Evolutionary conservation across 2,888 invertebrate genomes (phyloP).

Genomic region (Metellina segmentata): DNA sequence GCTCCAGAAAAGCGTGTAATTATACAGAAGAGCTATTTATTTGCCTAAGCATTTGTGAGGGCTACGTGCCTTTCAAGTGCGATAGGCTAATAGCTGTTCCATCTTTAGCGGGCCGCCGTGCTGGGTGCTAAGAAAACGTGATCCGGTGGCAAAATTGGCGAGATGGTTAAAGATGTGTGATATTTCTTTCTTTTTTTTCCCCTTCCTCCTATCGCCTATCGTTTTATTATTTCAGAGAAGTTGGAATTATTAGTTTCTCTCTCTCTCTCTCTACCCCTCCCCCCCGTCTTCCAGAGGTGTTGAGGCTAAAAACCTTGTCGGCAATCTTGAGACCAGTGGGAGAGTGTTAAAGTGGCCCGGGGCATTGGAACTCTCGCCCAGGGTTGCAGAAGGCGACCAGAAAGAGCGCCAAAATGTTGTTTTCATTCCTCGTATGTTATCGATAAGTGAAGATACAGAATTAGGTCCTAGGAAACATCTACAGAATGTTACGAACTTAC

Average conservation of each 20-base stretch:
- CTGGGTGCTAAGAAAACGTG: slow-evolving; percentile 60
- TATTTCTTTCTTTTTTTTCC: slow-evolving; percentile 42
- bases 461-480: too few species aligned
- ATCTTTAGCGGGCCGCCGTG: slow-evolving; percentile 9
- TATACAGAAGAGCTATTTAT: slow-evolving; percentile 74
- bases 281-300: slow-evolving; percentile 32
- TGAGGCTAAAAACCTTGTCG: slow-evolving; percentile 62
- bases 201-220: neutral
- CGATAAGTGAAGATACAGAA: too few species aligned
- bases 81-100: slow-evolving; percentile 60
- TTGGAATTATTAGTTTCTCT: slow-evolving; percentile 58
- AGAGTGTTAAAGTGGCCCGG: slow-evolving; percentile 55
- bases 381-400: too few species aligned
- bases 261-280: neutral
- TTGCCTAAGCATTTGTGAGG: slow-evolving; percentile 74
- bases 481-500: too few species aligned
- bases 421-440: too few species aligned
- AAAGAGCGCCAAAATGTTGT: too few species aligned
- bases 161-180: slow-evolving; percentile 55
- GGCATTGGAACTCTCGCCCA: neutral
- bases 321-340: slow-evolving; percentile 16
- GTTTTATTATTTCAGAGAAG: slow-evolving; percentile 55
- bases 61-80: slow-evolving; percentile 39
- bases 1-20: slow-evolving; percentile 68
- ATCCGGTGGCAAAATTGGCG: slow-evolving; percentile 57